A percentile compares a stretch with the other conserved stretches of the same genome.
phyloP scores from a whole-genome alignment of 2,888 invertebrate genomes.

The Steromphala cineraria region DNA sequence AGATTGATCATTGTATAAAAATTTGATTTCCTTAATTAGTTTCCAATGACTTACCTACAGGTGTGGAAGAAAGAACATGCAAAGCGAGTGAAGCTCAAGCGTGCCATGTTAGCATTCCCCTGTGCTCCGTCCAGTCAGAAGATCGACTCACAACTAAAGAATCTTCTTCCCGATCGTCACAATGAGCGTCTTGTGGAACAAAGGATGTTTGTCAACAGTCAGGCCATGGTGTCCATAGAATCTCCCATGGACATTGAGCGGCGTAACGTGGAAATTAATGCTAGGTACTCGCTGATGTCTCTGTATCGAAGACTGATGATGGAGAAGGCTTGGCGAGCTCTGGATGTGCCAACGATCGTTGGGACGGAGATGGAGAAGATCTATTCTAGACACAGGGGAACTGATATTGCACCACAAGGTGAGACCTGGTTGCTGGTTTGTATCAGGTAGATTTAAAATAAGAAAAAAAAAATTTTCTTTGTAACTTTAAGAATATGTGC shows the following conservation, averaged over 20 bases:
- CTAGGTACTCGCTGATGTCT: constrained; percentile 46
- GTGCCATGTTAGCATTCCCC: constrained; percentile 70
- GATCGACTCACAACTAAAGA: constrained; percentile 15
- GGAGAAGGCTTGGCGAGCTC: constrained; percentile 58
- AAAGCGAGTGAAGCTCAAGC: constrained; percentile 56
- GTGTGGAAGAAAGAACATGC: constrained; percentile 58
- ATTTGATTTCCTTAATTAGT: no score
- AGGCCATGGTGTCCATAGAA: constrained; percentile 52
- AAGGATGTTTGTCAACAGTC: constrained; percentile 7
- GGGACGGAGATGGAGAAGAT: constrained; percentile 25
- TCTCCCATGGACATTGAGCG: constrained; percentile 49
- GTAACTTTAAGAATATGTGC: no score
- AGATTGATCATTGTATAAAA: no score
- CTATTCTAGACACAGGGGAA: not conserved
- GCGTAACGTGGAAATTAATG: constrained; percentile 45
- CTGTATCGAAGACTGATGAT: constrained; percentile 46
- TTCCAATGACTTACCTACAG: no score
- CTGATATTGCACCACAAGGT: not conserved
- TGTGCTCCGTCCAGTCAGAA: constrained; percentile 49
- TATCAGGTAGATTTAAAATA: no score
- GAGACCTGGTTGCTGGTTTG: no score
- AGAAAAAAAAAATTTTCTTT: no score
- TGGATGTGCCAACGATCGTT: constrained; percentile 51
- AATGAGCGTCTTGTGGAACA: constrained; percentile 26
- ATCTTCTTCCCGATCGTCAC: constrained; percentile 44